Percentiles rank a stretch among this genome's conserved stretches.
Conservation (phyloP, 2,797 vertebrate species). For the Ambastaia sidthimunki region DNA sequence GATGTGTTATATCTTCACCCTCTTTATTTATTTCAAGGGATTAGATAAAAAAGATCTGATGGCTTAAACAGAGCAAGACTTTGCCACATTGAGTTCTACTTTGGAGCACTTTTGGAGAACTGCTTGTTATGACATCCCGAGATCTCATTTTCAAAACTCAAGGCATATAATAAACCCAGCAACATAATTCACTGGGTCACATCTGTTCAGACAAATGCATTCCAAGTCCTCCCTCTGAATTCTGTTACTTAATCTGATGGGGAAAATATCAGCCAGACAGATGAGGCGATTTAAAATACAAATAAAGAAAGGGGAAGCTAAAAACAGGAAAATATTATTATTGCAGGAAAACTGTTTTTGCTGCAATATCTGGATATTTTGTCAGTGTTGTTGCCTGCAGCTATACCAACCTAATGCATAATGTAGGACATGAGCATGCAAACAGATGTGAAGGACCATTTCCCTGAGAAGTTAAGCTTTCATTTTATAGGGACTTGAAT, state of each 20-base stretch:
- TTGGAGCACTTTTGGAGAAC: conserved; percentile 16
- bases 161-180: conserved; percentile 6
- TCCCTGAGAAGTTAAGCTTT: neutral
- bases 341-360: conserved; percentile 10
- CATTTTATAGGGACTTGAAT: neutral
- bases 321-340: conserved; percentile 11
- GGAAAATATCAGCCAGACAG: neutral
- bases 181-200: conserved; percentile 9
- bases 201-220: conserved; percentile 33
- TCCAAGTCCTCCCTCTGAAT: conserved; percentile 18
- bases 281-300: neutral
- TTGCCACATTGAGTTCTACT: conserved; percentile 11
- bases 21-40: conserved; percentile 1
- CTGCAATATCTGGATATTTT: conserved; percentile 8
- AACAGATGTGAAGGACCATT: conserved; percentile 46
- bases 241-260: conserved; percentile 24
- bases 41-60: conserved; percentile 34
- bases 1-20: conserved; percentile 17
- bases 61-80: conserved; percentile 47
- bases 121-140: conserved; percentile 26
- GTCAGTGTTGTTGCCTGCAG: conserved; percentile 35
- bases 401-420: conserved; percentile 26
- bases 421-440: conserved; percentile 32
- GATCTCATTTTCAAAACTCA: conserved; percentile 10
- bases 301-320: neutral